phyloP scores from a whole-genome alignment of 2,797 vertebrate species.

The Sebastes trivittatus region DNA sequence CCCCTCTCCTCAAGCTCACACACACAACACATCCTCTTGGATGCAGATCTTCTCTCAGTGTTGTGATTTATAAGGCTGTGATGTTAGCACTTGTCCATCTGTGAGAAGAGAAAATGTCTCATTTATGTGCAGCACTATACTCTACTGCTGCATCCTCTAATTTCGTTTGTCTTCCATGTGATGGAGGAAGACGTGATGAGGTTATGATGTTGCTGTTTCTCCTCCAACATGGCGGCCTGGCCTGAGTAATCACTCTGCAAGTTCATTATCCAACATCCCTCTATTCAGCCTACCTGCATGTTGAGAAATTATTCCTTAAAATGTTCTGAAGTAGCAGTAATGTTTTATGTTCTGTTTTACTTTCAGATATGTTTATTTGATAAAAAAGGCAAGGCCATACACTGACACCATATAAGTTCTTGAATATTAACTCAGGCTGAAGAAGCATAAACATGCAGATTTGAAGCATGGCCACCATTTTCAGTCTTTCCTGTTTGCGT shows the following conservation, averaged over 20 bases:
- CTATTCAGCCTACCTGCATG: background rate
- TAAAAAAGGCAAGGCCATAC: no score
- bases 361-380: background rate
- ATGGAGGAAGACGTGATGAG: no score
- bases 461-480: background rate
- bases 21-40: background rate
- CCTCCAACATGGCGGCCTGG: no score
- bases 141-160: background rate
- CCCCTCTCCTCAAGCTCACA: background rate
- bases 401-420: background rate
- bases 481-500: background rate
- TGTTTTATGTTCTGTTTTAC: background rate
- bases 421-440: background rate
- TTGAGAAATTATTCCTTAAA: background rate
- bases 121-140: background rate
- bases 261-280: background rate
- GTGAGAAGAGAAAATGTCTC: no score
- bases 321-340: background rate
- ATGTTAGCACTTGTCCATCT: background rate
- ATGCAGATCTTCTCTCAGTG: slow-evolving; percentile 7
- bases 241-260: background rate
- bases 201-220: no score
- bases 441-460: background rate
- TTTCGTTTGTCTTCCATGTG: background rate
- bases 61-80: background rate